Evolutionary conservation across 2,797 vertebrate species (phyloP).

Genomic region (Melanotaenia maccullochi): DNA sequence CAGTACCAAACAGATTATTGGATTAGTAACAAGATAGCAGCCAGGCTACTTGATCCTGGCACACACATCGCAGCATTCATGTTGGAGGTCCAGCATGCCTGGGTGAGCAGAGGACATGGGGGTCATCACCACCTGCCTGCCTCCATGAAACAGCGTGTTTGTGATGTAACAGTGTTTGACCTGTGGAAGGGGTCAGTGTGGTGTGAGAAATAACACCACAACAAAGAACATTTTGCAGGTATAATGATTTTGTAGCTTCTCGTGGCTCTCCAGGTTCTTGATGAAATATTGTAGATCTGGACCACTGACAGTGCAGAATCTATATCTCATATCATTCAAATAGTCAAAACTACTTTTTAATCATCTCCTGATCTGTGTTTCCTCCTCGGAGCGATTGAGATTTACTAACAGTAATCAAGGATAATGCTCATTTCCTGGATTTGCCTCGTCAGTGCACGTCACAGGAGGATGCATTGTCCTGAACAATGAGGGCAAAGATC

Average conservation of each 20-base stretch:
- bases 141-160: slow-evolving; percentile 12
- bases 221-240: neutral
- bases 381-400: slow-evolving; percentile 6
- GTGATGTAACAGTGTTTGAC: slow-evolving; percentile 42
- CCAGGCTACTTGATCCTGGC: slow-evolving; percentile 70
- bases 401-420: slow-evolving; percentile 1
- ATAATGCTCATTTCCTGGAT: slow-evolving; percentile 2
- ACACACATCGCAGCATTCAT: slow-evolving; percentile 55
- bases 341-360: neutral
- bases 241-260: neutral
- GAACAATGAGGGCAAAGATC: neutral
- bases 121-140: slow-evolving; percentile 38
- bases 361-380: slow-evolving; percentile 2
- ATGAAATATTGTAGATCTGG: neutral
- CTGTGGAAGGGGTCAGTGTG: neutral
- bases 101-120: slow-evolving; percentile 40
- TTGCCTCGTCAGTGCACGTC: neutral
- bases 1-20: slow-evolving; percentile 75
- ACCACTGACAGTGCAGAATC: neutral
- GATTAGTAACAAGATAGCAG: slow-evolving; percentile 79
- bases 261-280: neutral
- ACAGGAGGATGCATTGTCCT: neutral
- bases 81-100: slow-evolving; percentile 31
- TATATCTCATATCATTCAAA: neutral
- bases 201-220: neutral